Evolutionary conservation across 1,140 invertebrate genomes (phyloP).

Genomic region (Probaryconus sp.): DNA sequence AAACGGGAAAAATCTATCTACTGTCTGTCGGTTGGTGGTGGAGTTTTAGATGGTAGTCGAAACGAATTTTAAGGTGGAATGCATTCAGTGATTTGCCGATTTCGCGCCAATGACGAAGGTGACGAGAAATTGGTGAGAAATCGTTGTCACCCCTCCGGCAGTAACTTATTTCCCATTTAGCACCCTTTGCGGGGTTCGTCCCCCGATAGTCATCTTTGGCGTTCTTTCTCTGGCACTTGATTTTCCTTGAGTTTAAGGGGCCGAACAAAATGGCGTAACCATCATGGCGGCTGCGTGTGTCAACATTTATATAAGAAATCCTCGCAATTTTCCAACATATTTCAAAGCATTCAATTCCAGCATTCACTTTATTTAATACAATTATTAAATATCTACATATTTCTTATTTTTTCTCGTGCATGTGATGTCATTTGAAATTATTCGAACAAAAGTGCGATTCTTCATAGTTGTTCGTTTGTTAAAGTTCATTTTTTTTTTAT

Average conservation of each 20-base stretch:
- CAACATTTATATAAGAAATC: no score
- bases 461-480: no score
- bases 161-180: constrained; percentile 78
- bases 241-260: constrained; percentile 63
- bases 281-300: constrained; percentile 50
- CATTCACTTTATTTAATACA: no score
- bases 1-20: constrained; percentile 24
- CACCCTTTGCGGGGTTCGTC: constrained; percentile 58
- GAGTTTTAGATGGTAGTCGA: constrained; percentile 29
- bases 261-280: constrained; percentile 73
- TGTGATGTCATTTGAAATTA: no score
- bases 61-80: constrained; percentile 40
- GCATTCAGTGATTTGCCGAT: constrained; percentile 70
- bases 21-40: no score
- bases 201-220: constrained; percentile 52
- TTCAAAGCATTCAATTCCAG: no score
- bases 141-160: constrained; percentile 74
- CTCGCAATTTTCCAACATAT: no score
- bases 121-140: constrained; percentile 77
- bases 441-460: no score
- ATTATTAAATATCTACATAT: no score
- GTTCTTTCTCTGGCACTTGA: constrained; percentile 52
- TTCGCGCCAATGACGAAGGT: constrained; percentile 74
- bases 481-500: no score
- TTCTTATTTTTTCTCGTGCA: no score